These are phyloP conservation scores for Uloborus diversus DNA, from an alignment of 1,140 invertebrate species.

Conservation along the genomic window DNA sequence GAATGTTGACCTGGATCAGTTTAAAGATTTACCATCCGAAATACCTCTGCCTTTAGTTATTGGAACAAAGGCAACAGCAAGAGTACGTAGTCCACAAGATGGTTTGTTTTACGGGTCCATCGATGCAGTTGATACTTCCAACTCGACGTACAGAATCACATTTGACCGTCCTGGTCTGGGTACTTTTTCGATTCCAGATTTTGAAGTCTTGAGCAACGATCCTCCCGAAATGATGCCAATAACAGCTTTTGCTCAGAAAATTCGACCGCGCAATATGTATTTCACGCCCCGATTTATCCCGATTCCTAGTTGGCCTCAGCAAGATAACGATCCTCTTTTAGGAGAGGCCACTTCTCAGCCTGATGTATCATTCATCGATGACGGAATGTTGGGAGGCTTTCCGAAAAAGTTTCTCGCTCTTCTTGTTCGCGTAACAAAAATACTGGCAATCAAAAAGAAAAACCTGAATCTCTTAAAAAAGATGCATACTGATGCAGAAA, in stretches of 20 bases:
- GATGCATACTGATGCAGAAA: conserved; percentile 90
- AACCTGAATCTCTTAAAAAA: conserved; percentile 83
- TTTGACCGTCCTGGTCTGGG: conserved; percentile 94
- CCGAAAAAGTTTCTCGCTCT: conserved; percentile 84
- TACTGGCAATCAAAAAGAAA: conserved; percentile 81
- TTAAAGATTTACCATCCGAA: conserved; percentile 93
- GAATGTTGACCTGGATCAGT: conserved; percentile 78
- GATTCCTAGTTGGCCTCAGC: conserved; percentile 67
- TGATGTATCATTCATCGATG: conserved; percentile 64
- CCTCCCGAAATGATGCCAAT: conserved; percentile 89
- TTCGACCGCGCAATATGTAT: conserved; percentile 75
- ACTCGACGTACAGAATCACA: conserved; percentile 96
- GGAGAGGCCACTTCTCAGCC: conserved; percentile 66
- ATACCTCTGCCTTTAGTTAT: conserved; percentile 96
- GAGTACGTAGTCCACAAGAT: conserved; percentile 92
- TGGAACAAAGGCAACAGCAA: conserved; percentile 87
- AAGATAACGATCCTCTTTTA: conserved; percentile 68
- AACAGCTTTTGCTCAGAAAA: conserved; percentile 83
- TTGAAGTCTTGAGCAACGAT: conserved; percentile 94
- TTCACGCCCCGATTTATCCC: conserved; percentile 70
- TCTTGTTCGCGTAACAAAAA: conserved; percentile 87
- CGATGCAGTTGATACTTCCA: conserved; percentile 96
- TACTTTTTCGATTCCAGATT: conserved; percentile 96
- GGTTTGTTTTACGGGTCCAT: conserved; percentile 96
- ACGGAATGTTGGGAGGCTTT: conserved; percentile 78